Evolutionary conservation across 2,113 vertebrate species (phyloP).

Genomic region (Narcine bancroftii): DNA sequence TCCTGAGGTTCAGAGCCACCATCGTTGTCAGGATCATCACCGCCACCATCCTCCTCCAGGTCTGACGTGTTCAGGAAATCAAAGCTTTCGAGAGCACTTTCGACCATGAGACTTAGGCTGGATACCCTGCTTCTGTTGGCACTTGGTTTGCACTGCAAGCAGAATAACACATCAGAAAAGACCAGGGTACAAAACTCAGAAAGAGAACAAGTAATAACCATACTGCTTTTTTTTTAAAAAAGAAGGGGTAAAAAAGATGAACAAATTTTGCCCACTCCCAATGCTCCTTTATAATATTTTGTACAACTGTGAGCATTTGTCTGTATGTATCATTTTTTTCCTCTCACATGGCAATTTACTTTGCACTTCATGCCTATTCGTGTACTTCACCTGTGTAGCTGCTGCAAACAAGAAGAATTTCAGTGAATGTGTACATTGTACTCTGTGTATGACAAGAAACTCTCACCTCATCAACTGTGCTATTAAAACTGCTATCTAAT

Average conservation of each 20-base stretch:
- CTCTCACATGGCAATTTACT: no score
- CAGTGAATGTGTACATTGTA: no score
- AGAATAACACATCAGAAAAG: slow-evolving; percentile 44
- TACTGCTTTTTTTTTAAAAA: background rate
- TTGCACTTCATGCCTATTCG: no score
- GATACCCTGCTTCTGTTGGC: slow-evolving; percentile 83
- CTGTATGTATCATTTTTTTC: no score
- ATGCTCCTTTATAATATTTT: no score
- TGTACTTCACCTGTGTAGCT: no score
- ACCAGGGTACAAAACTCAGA: background rate
- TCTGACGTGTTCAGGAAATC: slow-evolving; percentile 99
- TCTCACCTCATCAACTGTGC: no score
- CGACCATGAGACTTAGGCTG: slow-evolving; percentile 91
- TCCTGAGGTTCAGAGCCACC: slow-evolving; percentile 72
- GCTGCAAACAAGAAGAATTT: no score
- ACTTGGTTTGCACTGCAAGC: slow-evolving; percentile 78
- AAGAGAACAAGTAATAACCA: background rate
- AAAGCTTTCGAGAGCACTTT: slow-evolving; percentile 96
- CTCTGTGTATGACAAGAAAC: no score
- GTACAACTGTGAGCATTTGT: no score
- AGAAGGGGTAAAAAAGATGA: background rate
- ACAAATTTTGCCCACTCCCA: no score
- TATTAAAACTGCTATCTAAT: background rate
- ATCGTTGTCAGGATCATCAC: slow-evolving; percentile 63
- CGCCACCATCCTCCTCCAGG: slow-evolving; percentile 89